phyloP scores from a whole-genome alignment of 2,888 invertebrate genomes.

The Apamea sordens region DNA sequence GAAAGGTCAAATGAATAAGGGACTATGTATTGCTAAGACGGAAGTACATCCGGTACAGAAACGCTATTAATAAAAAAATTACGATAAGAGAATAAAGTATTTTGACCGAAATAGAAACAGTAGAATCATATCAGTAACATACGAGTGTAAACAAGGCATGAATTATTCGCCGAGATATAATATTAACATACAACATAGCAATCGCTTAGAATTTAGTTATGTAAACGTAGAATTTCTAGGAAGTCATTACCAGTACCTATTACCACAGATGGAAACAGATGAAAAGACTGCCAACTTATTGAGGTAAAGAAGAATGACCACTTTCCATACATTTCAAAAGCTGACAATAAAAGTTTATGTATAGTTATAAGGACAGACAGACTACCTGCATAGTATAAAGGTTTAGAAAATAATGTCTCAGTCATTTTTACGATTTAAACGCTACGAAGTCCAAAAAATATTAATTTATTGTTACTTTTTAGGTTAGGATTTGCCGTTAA shows the following conservation, averaged over 20 bases:
- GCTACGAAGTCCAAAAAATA: too few relatives aligned
- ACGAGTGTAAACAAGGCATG: slow-evolving; percentile 32
- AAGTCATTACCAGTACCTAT: slow-evolving; percentile 19
- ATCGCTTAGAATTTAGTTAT: slow-evolving; percentile 13
- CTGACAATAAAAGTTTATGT: too few relatives aligned
- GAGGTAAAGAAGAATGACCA: neutral
- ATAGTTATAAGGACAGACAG: too few relatives aligned
- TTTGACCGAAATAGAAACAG: neutral
- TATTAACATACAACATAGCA: slow-evolving; percentile 43
- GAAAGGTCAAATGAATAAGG: neutral
- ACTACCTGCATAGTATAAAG: too few relatives aligned
- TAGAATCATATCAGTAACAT: slow-evolving; percentile 30
- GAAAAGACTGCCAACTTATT: neutral
- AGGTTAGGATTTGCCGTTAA: too few relatives aligned
- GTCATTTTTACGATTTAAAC: too few relatives aligned
- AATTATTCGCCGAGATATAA: slow-evolving; percentile 31
- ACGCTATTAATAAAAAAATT: neutral
- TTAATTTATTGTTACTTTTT: too few relatives aligned
- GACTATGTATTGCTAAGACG: neutral
- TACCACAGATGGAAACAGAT: slow-evolving; percentile 19
- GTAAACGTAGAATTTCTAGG: slow-evolving; percentile 42
- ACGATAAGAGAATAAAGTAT: neutral
- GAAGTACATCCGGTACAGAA: neutral
- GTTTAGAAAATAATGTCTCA: too few relatives aligned
- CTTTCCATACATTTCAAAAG: too few relatives aligned